Evolutionary conservation across 2,113 vertebrate species (phyloP), one percentile per base, ranked within the genome.

Genomic region (Archocentrus centrarchus): DNA sequence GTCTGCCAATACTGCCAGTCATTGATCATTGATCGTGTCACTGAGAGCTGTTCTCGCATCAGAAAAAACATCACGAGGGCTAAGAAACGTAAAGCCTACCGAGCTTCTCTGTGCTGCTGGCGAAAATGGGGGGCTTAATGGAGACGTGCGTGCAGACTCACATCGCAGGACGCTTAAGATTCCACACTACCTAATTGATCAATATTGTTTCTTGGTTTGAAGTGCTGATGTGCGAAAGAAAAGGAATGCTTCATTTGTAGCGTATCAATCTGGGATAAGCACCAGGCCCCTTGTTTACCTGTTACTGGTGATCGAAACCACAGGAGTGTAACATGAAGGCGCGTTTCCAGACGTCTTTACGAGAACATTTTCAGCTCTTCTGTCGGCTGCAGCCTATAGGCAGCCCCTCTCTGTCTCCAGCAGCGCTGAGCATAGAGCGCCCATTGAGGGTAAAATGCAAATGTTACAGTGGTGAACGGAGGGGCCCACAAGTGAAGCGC

Each of bases 401-500:
- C 88, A 59, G 77, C 63, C 62, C 11, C 59, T 85, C 83, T 89
- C 76, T 76, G 82, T 89, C 86, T 84, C 81, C 78, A 37, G 82
- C 90, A 81, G 77, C 62, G 63, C 84, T 6, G 79, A 82, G 92
- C 80, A 95, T 93, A 95, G 93, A 94, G 93, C 76, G 6, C 22
- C 87, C 91, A 92, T 94, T 95, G 91, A 95, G 79, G 80, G 75
- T n/a, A 59, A 93, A 93, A 95, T 96, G 94, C 94, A 93, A 95
- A 95, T 95, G 90, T 89, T 94, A 92, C 93, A 92, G 86, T 92
- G 83, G 82, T 64, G 84, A 89, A 89, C 62, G 79, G 84, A 80
- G 91, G 85, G 89, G 86, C 88, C 88, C 91, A 93, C 90, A 92
- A 91, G 89, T 87, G 91, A 95, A 93, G 90, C 91, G 76, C 89